Evolutionary conservation across 2,888 invertebrate genomes (phyloP).

Genomic region (Resseliella maxima): DNA sequence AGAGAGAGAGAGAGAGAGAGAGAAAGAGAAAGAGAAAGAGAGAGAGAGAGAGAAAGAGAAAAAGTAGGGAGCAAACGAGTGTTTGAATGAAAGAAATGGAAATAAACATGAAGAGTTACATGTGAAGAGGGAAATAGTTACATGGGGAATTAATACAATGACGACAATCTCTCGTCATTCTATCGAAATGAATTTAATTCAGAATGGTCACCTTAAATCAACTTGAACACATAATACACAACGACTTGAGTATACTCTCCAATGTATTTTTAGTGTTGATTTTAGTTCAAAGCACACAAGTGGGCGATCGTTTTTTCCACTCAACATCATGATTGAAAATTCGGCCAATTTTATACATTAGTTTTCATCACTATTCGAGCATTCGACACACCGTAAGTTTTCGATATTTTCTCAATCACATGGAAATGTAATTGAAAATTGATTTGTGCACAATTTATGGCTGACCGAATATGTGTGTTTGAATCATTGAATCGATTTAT

Average conservation of each 20-base stretch:
- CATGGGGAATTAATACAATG: too few species aligned
- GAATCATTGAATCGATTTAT: too few species aligned
- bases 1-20: too few species aligned
- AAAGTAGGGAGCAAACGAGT: too few species aligned
- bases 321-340: background rate
- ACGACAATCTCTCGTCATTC: too few species aligned
- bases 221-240: background rate
- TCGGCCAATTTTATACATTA: background rate
- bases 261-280: constrained; percentile 34
- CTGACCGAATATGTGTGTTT: background rate
- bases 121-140: too few species aligned
- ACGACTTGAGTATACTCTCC: background rate
- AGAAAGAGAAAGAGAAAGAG: too few species aligned
- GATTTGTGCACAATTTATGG: background rate
- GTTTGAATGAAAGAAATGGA: too few species aligned
- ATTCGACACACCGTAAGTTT: background rate
- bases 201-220: background rate
- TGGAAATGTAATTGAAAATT: background rate
- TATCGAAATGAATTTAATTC: too few species aligned
- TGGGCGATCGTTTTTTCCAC: background rate
- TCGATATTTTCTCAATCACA: background rate
- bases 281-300: background rate
- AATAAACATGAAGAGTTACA: too few species aligned
- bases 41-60: too few species aligned
- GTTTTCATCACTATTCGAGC: background rate